These are phyloP conservation scores for Laspeyria flexula DNA, from an alignment of 2,888 invertebrate genomes.

Conservation along the genomic window DNA sequence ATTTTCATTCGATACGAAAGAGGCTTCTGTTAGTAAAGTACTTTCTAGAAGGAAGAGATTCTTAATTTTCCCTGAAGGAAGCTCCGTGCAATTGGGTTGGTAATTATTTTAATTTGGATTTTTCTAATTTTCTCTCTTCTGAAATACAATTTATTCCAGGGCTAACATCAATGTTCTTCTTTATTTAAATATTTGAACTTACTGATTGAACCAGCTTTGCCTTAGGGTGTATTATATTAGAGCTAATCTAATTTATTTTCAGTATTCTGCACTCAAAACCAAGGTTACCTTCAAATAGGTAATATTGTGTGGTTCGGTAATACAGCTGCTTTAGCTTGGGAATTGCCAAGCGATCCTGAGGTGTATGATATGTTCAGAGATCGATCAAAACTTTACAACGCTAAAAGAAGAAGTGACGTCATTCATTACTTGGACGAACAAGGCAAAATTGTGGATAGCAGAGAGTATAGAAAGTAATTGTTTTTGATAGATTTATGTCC, in stretches of 20 bases:
- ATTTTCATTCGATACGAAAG: constrained; percentile 11
- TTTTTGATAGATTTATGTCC: not conserved
- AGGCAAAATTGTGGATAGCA: constrained; percentile 67
- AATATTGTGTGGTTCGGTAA: constrained; percentile 89
- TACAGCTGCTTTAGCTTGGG: constrained; percentile 92
- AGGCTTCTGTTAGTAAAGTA: constrained; percentile 28
- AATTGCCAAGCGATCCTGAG: constrained; percentile 88
- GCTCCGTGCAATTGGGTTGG: constrained; percentile 86
- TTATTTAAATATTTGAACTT: no score
- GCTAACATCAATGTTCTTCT: no score
- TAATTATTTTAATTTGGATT: constrained; percentile 16
- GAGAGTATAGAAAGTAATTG: constrained; percentile 67
- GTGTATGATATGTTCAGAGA: constrained; percentile 59
- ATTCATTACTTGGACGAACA: constrained; percentile 69
- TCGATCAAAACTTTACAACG: constrained; percentile 45
- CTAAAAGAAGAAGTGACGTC: constrained; percentile 58
- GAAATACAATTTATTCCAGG: no score
- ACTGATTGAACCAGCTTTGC: no score
- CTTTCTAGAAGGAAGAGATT: constrained; percentile 84
- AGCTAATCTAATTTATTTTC: no score
- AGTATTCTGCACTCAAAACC: constrained; percentile 88
- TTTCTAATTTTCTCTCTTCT: not conserved
- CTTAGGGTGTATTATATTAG: not conserved
- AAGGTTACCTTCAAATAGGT: constrained; percentile 85
- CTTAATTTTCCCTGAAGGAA: constrained; percentile 86